Evolutionary conservation across 2,797 vertebrate species (phyloP).

Genomic region (Potorous gilbertii): DNA sequence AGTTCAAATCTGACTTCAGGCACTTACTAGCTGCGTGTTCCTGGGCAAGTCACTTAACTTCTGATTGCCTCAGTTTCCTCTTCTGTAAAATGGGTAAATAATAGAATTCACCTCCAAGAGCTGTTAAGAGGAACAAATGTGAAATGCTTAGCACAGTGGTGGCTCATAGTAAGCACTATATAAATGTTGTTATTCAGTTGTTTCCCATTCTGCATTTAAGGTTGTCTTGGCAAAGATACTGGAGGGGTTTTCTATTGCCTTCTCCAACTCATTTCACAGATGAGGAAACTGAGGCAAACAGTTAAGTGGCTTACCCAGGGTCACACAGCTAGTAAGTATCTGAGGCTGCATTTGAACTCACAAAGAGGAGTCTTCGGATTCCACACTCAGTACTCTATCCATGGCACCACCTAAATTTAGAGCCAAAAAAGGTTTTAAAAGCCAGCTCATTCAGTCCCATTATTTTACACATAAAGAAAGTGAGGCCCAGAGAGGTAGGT

Average conservation of each 20-base stretch:
- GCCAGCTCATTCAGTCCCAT: background rate
- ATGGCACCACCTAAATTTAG: background rate
- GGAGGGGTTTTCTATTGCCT: background rate
- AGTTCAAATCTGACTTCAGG: background rate
- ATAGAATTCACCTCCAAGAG: background rate
- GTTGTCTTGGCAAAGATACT: background rate
- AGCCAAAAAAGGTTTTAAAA: background rate
- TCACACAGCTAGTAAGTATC: background rate
- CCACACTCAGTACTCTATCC: background rate
- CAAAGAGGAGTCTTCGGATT: background rate
- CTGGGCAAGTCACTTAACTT: background rate
- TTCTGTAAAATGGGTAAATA: background rate
- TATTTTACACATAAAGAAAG: background rate
- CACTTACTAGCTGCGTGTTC: background rate
- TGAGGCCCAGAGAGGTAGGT: background rate
- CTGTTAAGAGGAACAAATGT: background rate
- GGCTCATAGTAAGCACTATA: background rate
- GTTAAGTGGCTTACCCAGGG: background rate
- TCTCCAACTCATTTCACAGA: background rate
- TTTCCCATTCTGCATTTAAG: background rate
- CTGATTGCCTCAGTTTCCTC: background rate
- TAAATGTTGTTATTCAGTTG: background rate
- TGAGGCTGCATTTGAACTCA: background rate
- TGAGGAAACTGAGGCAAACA: background rate
- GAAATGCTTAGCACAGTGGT: background rate